Evolutionary conservation across 2,113 vertebrate species (phyloP).

Genomic region (Poeciliopsis retropinna): DNA sequence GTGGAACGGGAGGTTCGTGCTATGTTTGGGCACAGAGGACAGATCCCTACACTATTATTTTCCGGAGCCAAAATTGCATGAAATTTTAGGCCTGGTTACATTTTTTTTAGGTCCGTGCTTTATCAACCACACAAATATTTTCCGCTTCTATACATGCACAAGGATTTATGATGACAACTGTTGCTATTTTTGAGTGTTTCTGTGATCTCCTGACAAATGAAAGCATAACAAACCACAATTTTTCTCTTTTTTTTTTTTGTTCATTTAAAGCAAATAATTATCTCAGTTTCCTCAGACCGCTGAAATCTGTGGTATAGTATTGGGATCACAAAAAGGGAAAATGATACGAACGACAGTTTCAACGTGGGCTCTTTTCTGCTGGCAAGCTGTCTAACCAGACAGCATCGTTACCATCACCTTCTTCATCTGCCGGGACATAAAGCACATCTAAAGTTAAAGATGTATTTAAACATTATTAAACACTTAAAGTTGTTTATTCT

Average conservation of each 20-base stretch:
- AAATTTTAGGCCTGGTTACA: background rate
- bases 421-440: slow-evolving; percentile 35
- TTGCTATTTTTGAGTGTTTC: slow-evolving; percentile 73
- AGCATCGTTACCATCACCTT: slow-evolving; percentile 57
- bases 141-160: slow-evolving; percentile 65
- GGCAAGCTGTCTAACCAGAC: slow-evolving; percentile 38
- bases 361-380: slow-evolving; percentile 42
- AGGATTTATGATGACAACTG: slow-evolving; percentile 78
- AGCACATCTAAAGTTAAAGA: slow-evolving; percentile 9
- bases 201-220: slow-evolving; percentile 62
- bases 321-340: slow-evolving; percentile 73
- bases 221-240: slow-evolving; percentile 75
- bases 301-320: slow-evolving; percentile 72
- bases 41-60: background rate
- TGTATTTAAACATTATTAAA: background rate
- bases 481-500: slow-evolving; percentile 14
- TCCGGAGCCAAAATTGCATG: slow-evolving; percentile 5
- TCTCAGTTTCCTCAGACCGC: slow-evolving; percentile 68
- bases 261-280: slow-evolving; percentile 77
- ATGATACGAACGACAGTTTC: slow-evolving; percentile 61
- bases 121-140: slow-evolving; percentile 64
- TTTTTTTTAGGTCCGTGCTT: background rate
- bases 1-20: background rate
- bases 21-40: background rate
- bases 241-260: slow-evolving; percentile 36